Evolutionary conservation across 2,888 invertebrate species (phyloP), one percentile per base, ranked within the genome.

Genomic region (Chrysina gloriosa): DNA sequence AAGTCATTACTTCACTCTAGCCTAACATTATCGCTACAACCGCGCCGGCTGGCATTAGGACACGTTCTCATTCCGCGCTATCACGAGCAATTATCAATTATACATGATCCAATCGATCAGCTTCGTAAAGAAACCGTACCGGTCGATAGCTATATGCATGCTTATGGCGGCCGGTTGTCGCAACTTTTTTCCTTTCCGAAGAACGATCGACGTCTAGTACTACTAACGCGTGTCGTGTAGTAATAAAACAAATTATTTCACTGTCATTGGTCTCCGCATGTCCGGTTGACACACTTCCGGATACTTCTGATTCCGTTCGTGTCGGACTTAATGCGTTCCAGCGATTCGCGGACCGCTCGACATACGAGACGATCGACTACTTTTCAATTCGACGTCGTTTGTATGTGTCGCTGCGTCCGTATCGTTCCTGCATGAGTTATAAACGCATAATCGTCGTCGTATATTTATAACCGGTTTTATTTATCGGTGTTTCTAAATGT

Each of bases 201-300:
- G 36, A 36, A 47, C 47, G 21, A 19, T 6, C 21, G n/a, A 19
- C 23, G 23, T 19, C 47, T 29, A 14, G 19, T 45, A 50, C 5
- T n/a, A n/a, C n/a, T n/a, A 27, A 14, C 58, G 58, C 39, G 25
- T 58, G 56, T 56, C 25, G 14, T 39, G 23, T 27, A 27, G 27
- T 56, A 56, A 58, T 58, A 39, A 58, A 58, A 58, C 58, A 34
- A 47, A 58, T 66, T 66, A 56, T 66, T 66, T 66, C 66, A 39
- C 70, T 72, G 70, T 70, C 72, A 70, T 69, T 69, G 70, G 67
- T 52, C 64, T 45, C 65, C 56, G 64, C 63, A 73, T 74, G 75
- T 74, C 74, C 74, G 74, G 74, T 74, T 75, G 75, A 72, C 75
- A 74, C 70, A 75, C 75, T 74, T 75, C 75, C 75, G 75, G 75